phyloP scores from a whole-genome alignment of 2,797 vertebrate species.

The Aphelocoma californica region DNA sequence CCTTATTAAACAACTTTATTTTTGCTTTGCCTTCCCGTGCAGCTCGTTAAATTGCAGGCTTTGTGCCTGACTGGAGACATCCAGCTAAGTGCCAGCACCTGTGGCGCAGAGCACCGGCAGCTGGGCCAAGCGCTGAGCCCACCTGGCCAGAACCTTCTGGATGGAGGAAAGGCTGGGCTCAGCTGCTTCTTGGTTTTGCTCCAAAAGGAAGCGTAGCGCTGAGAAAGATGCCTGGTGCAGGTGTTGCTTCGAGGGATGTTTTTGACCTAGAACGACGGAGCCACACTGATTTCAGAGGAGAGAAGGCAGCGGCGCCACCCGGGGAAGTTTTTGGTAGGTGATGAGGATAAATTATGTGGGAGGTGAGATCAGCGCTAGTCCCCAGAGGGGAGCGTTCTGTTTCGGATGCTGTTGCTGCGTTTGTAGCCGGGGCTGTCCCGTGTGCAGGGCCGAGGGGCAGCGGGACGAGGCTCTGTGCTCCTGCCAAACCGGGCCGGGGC shows the following conservation, averaged over 20 bases:
- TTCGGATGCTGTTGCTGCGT: fast-evolving
- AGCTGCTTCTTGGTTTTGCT: fast-evolving
- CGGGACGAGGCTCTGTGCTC: fast-evolving
- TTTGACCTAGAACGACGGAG: fast-evolving
- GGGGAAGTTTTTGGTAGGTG: background rate
- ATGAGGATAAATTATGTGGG: fast-evolving
- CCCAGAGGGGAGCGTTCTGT: background rate
- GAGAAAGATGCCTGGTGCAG: fast-evolving
- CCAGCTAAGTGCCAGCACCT: fast-evolving
- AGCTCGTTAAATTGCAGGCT: fast-evolving
- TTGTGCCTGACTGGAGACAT: fast-evolving
- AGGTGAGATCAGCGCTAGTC: fast-evolving
- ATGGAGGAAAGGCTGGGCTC: no score
- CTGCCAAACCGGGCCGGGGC: fast-evolving
- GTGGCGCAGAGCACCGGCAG: fast-evolving
- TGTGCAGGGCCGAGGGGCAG: background rate
- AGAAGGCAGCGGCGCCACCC: fast-evolving
- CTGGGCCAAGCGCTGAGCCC: background rate
- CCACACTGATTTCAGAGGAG: fast-evolving
- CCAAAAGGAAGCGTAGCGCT: fast-evolving
- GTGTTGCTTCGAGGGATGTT: fast-evolving
- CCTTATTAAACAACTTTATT: background rate
- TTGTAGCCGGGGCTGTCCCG: fast-evolving
- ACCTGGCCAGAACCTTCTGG: background rate
- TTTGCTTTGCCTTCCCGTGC: background rate